Conservation (phyloP, 2,113 vertebrate genomes). For the Aegypius monachus region DNA sequence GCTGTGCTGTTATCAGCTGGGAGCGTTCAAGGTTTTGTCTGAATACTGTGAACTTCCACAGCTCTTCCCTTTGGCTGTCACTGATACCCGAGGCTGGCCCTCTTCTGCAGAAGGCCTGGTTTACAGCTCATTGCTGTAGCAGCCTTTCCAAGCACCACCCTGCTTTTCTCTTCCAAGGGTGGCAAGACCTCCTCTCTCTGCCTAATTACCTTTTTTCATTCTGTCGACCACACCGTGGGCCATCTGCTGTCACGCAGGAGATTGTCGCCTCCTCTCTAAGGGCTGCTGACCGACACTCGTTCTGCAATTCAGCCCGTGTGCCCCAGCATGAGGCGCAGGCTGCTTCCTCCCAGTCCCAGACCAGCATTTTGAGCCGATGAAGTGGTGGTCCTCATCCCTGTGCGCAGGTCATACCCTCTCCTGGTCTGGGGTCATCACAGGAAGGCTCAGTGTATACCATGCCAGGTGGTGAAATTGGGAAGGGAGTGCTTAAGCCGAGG, state of each 20-base stretch:
- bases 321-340: neutral
- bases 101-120: neutral
- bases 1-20: neutral
- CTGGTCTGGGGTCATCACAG: neutral
- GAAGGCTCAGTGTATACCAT: accelerated
- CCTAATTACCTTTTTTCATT: no score
- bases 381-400: neutral
- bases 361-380: neutral
- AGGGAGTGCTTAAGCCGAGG: neutral
- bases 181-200: neutral
- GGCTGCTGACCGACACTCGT: accelerated
- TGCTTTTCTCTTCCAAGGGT: neutral
- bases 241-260: neutral
- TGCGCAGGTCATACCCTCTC: accelerated
- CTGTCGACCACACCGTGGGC: neutral
- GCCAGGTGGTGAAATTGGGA: neutral
- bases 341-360: neutral
- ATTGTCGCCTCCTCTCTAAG: neutral
- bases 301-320: accelerated
- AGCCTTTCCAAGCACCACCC: neutral
- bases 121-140: neutral
- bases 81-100: neutral
- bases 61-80: neutral
- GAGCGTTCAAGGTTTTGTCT: neutral
- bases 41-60: neutral